Conservation (phyloP, 2,797 vertebrate species). For the Liasis olivaceus region DNA sequence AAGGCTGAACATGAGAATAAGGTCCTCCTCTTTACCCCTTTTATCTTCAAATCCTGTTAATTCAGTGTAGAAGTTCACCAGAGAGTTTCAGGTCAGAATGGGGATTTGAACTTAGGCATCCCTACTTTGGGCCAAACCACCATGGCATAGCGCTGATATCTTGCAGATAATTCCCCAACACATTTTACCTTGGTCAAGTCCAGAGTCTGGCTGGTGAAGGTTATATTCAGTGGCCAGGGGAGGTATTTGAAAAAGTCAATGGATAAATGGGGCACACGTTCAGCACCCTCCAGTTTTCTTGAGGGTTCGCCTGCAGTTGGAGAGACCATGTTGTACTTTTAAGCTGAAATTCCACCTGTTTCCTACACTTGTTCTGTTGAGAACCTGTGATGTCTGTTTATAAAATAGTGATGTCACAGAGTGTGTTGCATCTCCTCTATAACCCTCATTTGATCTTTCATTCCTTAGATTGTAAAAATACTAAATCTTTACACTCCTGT, state of each 20-base stretch:
- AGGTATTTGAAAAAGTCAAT: too few species aligned
- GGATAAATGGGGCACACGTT: background rate
- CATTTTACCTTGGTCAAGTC: background rate
- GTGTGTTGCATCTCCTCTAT: background rate
- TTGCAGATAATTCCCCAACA: background rate
- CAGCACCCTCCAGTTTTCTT: background rate
- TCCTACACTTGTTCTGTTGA: background rate
- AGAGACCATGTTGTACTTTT: background rate
- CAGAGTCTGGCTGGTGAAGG: background rate
- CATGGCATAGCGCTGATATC: background rate
- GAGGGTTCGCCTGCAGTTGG: background rate
- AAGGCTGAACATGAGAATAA: too few species aligned
- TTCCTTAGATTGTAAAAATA: conserved; percentile 92
- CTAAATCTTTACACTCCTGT: conserved; percentile 95
- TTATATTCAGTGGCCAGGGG: background rate
- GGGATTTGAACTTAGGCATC: background rate
- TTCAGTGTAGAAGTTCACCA: background rate
- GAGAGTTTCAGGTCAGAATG: background rate
- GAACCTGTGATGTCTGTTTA: background rate
- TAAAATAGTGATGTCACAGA: background rate
- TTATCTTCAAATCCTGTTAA: background rate
- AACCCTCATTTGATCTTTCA: conserved; percentile 39
- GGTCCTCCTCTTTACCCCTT: background rate
- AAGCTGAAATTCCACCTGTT: background rate
- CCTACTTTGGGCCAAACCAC: background rate